Percentiles rank a stretch among this genome's conserved stretches.
Evolutionary conservation across 1,140 invertebrate genomes (phyloP).

Genomic region (Halictus rubicundus): DNA sequence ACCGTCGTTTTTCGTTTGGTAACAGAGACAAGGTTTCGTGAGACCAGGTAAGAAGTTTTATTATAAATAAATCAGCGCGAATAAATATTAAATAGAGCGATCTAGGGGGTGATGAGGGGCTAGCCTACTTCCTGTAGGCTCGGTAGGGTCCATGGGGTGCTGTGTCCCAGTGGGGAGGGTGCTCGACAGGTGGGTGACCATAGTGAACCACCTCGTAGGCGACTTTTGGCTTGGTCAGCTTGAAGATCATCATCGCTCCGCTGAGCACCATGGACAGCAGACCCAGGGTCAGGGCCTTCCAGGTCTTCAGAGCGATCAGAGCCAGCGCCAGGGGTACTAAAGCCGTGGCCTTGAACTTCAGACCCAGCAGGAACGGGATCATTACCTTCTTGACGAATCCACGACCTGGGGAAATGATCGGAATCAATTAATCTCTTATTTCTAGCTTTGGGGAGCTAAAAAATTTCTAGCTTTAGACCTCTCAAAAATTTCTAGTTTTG

Average conservation of each 20-base stretch:
- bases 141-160: constrained; percentile 84
- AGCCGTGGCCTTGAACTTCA: constrained; percentile 92
- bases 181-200: constrained; percentile 88
- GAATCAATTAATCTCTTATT: constrained; percentile 14
- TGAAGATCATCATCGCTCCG: constrained; percentile 91
- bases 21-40: constrained; percentile 30
- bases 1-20: neutral
- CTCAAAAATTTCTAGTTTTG: too few relatives aligned
- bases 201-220: constrained; percentile 91
- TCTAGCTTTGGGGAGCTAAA: neutral
- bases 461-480: too few relatives aligned
- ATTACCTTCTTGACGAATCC: constrained; percentile 91
- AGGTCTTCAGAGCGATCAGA: constrained; percentile 91
- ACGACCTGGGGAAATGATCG: constrained; percentile 81
- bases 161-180: constrained; percentile 84
- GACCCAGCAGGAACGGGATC: constrained; percentile 90
- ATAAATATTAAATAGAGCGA: constrained; percentile 72
- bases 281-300: constrained; percentile 92
- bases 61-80: constrained; percentile 62
- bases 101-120: constrained; percentile 30
- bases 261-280: constrained; percentile 90
- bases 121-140: constrained; percentile 75
- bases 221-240: constrained; percentile 91
- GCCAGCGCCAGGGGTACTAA: constrained; percentile 89
- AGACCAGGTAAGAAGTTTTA: constrained; percentile 60